A percentile compares a stretch with the other conserved stretches of the same genome.
Evolutionary conservation across 2,797 vertebrate species (phyloP).

Genomic region (Columba guinea): DNA sequence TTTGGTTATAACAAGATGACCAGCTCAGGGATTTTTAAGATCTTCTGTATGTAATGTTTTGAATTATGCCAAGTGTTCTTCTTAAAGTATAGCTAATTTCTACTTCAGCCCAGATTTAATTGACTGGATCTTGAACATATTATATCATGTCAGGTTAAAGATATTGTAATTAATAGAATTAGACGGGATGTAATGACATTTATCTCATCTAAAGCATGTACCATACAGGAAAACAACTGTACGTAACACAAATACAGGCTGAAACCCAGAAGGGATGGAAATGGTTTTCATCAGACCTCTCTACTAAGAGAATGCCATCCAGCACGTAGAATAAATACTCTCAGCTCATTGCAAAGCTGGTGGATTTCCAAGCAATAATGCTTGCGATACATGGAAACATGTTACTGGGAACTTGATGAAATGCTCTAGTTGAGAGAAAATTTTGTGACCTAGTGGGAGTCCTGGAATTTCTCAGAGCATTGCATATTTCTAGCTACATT

Average conservation of each 20-base stretch:
- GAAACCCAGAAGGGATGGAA: slow-evolving; percentile 2
- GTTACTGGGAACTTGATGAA: slow-evolving; percentile 44
- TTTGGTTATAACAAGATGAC: background rate
- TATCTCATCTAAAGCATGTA: background rate
- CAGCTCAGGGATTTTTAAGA: background rate
- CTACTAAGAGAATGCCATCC: background rate
- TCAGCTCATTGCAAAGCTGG: slow-evolving; percentile 19
- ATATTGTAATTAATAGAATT: background rate
- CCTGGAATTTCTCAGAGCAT: slow-evolving; percentile 65
- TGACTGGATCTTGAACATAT: background rate
- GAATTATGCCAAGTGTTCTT: background rate
- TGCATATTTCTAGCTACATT: slow-evolving; percentile 37
- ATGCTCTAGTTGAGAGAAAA: slow-evolving; percentile 35
- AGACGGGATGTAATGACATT: background rate
- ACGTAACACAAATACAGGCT: background rate
- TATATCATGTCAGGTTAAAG: background rate
- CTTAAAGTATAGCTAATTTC: background rate
- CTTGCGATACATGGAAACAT: slow-evolving; percentile 10
- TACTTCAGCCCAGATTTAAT: background rate
- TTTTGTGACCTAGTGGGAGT: slow-evolving; percentile 50
- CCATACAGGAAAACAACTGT: background rate
- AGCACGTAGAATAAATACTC: background rate
- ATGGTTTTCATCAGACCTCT: slow-evolving; percentile 3
- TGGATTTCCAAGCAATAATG: slow-evolving; percentile 48
- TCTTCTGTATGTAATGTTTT: background rate